Evolutionary conservation across 2,888 invertebrate genomes (phyloP).

Genomic region (Eucriotettix oculatus): DNA sequence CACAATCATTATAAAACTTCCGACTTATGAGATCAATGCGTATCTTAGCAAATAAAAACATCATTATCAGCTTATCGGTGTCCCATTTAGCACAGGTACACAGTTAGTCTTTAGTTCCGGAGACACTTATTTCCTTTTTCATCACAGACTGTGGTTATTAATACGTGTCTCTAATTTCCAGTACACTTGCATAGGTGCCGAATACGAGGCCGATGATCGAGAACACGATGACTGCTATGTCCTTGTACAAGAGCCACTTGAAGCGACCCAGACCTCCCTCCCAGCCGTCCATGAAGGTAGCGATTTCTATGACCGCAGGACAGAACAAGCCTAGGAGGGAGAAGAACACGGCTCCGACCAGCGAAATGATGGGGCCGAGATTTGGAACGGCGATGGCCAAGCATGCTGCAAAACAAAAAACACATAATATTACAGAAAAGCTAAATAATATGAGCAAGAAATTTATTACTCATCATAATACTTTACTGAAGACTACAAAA

Average conservation of each 20-base stretch:
- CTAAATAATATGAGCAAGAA: too few relatives aligned
- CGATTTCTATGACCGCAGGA: slow-evolving; percentile 10
- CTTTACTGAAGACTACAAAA: too few relatives aligned
- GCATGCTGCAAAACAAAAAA: slow-evolving; percentile 2
- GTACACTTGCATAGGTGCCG: slow-evolving; percentile 9
- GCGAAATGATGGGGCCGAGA: slow-evolving; percentile 11
- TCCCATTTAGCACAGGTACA: too few relatives aligned
- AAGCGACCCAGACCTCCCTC: slow-evolving; percentile 1
- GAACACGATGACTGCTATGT: slow-evolving; percentile 5
- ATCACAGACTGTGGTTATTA: too few relatives aligned
- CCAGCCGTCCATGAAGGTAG: slow-evolving; percentile 6
- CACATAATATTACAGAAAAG: not conserved
- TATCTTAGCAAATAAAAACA: too few relatives aligned
- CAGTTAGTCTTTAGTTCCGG: too few relatives aligned
- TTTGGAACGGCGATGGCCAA: slow-evolving; percentile 12
- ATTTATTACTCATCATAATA: too few relatives aligned
- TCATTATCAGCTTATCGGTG: too few relatives aligned
- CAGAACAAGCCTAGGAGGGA: slow-evolving; percentile 12
- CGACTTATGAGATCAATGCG: too few relatives aligned
- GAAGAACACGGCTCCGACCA: slow-evolving; percentile 13
- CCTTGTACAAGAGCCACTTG: slow-evolving; percentile 4
- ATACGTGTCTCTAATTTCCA: slow-evolving; percentile 8
- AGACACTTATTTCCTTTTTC: too few relatives aligned
- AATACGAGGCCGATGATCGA: slow-evolving; percentile 5
- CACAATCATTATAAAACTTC: too few relatives aligned